Percentiles rank a stretch among this genome's conserved stretches.
These are phyloP conservation scores for Tachina grossa DNA, from an alignment of 2,888 invertebrate genomes.

Conservation along the genomic window DNA sequence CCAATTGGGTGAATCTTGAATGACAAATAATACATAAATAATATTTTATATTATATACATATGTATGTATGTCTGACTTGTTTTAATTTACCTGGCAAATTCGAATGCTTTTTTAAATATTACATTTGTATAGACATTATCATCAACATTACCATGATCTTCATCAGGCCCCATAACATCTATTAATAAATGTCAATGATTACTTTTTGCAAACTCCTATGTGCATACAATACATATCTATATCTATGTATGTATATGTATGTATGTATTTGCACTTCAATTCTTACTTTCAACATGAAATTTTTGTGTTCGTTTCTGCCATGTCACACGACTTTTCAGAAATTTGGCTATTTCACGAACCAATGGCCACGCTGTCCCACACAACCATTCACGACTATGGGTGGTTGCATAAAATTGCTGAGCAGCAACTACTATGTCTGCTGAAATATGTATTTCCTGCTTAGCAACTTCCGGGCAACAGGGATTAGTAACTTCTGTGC, in stretches of 20 bases:
- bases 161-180: slow-evolving; percentile 87
- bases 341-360: slow-evolving; percentile 85
- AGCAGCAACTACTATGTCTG: slow-evolving; percentile 85
- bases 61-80: neutral
- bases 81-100: slow-evolving; percentile 84
- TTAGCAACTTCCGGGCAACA: slow-evolving; percentile 85
- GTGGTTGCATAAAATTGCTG: slow-evolving; percentile 77
- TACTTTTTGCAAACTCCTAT: neutral
- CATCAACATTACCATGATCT: slow-evolving; percentile 85
- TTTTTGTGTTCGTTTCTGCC: slow-evolving; percentile 83
- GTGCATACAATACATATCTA: too few relatives aligned
- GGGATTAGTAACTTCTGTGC: slow-evolving; percentile 85
- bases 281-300: slow-evolving; percentile 84
- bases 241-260: neutral
- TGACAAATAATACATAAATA: neutral
- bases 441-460: slow-evolving; percentile 85
- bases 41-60: neutral
- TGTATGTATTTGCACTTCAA: neutral
- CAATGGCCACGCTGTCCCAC: slow-evolving; percentile 84
- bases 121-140: slow-evolving; percentile 86
- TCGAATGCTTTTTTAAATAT: slow-evolving; percentile 85
- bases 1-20: slow-evolving; percentile 61
- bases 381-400: slow-evolving; percentile 78
- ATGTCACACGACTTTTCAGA: slow-evolving; percentile 84
- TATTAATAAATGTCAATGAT: slow-evolving; percentile 72